phyloP scores from a whole-genome alignment of 2,113 vertebrate species.

The Morone saxatilis region DNA sequence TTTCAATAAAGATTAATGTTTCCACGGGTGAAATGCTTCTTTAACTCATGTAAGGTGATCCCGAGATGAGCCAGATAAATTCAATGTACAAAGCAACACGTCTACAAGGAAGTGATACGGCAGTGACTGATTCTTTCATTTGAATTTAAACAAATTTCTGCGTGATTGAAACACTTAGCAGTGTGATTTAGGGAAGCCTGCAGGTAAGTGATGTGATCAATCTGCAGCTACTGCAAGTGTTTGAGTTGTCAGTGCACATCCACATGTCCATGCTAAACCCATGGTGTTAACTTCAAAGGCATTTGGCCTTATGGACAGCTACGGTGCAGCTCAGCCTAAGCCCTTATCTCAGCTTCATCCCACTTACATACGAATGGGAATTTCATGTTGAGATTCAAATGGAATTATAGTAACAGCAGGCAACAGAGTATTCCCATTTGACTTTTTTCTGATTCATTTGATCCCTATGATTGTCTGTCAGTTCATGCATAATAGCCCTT shows the following conservation, averaged over 20 bases:
- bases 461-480: conserved; percentile 52
- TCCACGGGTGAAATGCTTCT: no score
- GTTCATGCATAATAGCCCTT: conserved; percentile 25
- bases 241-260: conserved; percentile 37
- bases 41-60: neutral
- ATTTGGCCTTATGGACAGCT: conserved; percentile 50
- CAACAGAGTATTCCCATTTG: conserved; percentile 41
- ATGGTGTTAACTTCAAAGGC: conserved; percentile 50
- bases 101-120: neutral
- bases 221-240: conserved; percentile 30
- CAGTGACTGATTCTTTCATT: conserved; percentile 26
- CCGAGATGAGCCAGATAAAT: neutral
- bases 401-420: conserved; percentile 61
- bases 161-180: conserved; percentile 21
- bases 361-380: conserved; percentile 65
- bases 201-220: conserved; percentile 32
- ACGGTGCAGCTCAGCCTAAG: conserved; percentile 50
- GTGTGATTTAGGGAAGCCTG: conserved; percentile 16
- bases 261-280: conserved; percentile 40
- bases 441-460: conserved; percentile 54
- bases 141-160: conserved; percentile 50
- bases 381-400: conserved; percentile 58
- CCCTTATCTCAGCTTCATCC: conserved; percentile 51
- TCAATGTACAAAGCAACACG: neutral
- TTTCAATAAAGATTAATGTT: no score